Base-by-base conservation (phyloP, 2,113 vertebrate genomes). In the Colossoma macropomum region DNA sequence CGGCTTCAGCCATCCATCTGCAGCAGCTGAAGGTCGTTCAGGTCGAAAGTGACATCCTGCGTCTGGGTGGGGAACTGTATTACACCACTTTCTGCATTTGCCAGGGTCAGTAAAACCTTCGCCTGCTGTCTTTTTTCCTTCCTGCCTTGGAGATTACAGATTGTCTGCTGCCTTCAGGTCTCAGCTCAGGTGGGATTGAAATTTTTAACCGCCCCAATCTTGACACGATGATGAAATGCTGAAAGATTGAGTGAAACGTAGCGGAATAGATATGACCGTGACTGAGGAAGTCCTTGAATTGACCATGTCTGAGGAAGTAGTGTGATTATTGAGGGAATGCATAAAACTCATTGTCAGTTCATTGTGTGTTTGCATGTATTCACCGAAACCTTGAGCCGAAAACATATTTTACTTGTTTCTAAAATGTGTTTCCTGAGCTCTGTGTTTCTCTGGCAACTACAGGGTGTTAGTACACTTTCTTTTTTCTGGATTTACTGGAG, bases 161-260 rank as follows among this genome's bases (percentile, higher is more conserved):
- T 72, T 71, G 70, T 84, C 75, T 72, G 28, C 19, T 30, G 41
- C 15, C 23, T 28, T 56, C 66, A 59, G 82, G 38, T 52, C 77
- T 79, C 17, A 1, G 27, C 65, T 59, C 34, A 71, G 77, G 25
- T 73, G 56, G 75, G 63, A 73, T 65, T 71, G 21, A 45, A 38
- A 63, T 78, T 38, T 79, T 38, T 17, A 32, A 73, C 21, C 38
- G n/a, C 34, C 68, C 19, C n/a, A 41, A 13, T 63, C 54, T 72
- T 63, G 70, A 84, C 77, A 21, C 38, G 68, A 59, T 78, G 75
- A 73, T 83, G 25, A 78, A 84, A 73, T 38, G 30, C 34, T 11
- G 45, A 56, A 28, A 60, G 50, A 65, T 71, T 41, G 54, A 84
- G 41, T 27, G 69, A 62, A 71, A 41, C 19, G 10, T 23, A 70